These are phyloP conservation scores for Platalea minor DNA, from an alignment of 2,797 vertebrate species.

Conservation along the genomic window DNA sequence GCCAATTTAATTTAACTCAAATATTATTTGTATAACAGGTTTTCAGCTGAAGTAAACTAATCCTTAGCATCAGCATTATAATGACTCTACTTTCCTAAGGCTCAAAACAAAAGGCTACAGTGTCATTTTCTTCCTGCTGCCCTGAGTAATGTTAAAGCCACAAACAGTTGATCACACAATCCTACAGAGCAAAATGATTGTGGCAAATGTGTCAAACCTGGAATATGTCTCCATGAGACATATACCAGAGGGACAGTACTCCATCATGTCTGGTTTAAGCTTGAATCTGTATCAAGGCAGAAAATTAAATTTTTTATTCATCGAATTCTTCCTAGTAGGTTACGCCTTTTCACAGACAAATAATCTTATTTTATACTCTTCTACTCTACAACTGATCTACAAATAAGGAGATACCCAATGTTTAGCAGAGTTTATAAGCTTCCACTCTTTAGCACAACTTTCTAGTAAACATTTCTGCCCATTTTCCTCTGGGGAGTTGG, in stretches of 20 bases:
- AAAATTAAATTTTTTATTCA: neutral
- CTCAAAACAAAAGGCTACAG: neutral
- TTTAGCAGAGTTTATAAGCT: neutral
- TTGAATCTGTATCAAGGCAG: neutral
- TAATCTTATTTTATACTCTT: neutral
- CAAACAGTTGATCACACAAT: neutral
- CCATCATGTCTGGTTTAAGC: neutral
- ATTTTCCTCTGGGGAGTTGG: neutral
- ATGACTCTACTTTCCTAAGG: neutral
- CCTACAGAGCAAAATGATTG: neutral
- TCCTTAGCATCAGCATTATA: neutral
- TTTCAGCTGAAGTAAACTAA: slow-evolving; percentile 19
- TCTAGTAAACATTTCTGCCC: neutral
- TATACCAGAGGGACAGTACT: neutral
- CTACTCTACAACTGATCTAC: neutral
- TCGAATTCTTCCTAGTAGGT: neutral
- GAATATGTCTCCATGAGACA: neutral
- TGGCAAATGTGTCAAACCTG: neutral
- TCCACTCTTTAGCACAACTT: neutral
- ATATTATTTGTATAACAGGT: slow-evolving; percentile 1
- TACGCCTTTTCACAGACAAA: neutral
- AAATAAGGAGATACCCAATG: neutral
- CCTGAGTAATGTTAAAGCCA: neutral
- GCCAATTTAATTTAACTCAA: neutral
- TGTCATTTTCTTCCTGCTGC: slow-evolving; percentile 22